Conservation (phyloP, 1,140 invertebrate genomes). For the Neodiprion fabricii region DNA sequence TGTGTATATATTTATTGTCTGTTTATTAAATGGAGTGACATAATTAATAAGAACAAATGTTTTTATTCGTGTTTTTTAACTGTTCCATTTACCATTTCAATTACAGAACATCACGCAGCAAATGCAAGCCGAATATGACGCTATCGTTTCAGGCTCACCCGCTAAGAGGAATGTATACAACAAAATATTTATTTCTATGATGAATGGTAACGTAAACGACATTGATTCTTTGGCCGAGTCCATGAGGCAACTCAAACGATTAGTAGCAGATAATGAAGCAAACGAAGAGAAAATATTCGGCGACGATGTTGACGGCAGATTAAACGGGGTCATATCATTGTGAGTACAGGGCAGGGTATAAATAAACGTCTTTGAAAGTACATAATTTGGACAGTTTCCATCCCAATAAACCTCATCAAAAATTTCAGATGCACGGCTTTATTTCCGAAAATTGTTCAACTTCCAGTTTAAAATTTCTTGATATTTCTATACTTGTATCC, state of each 20-base stretch:
- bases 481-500: no score
- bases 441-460: no score
- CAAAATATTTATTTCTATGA: slow-evolving; percentile 43
- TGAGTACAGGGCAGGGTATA: slow-evolving; percentile 18
- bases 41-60: slow-evolving; percentile 5
- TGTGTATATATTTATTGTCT: slow-evolving; percentile 36
- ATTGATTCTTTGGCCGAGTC: slow-evolving; percentile 31
- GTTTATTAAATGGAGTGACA: slow-evolving; percentile 14
- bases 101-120: slow-evolving; percentile 46
- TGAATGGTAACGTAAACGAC: slow-evolving; percentile 22
- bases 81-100: slow-evolving; percentile 25
- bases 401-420: no score
- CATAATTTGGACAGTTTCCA: no score
- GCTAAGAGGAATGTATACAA: slow-evolving; percentile 45
- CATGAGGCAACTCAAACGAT: slow-evolving; percentile 36
- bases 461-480: no score
- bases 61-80: slow-evolving; percentile 8
- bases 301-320: slow-evolving; percentile 17
- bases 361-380: no score
- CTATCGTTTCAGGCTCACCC: slow-evolving; percentile 27
- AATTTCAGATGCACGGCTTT: no score
- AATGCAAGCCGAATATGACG: slow-evolving; percentile 43
- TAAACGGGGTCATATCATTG: slow-evolving; percentile 21
- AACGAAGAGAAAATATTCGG: slow-evolving; percentile 22
- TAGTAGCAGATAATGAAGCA: slow-evolving; percentile 35